Evolutionary conservation across 2,113 vertebrate genomes (phyloP).

Genomic region (Sinocyclocheilus anshuiensis): DNA sequence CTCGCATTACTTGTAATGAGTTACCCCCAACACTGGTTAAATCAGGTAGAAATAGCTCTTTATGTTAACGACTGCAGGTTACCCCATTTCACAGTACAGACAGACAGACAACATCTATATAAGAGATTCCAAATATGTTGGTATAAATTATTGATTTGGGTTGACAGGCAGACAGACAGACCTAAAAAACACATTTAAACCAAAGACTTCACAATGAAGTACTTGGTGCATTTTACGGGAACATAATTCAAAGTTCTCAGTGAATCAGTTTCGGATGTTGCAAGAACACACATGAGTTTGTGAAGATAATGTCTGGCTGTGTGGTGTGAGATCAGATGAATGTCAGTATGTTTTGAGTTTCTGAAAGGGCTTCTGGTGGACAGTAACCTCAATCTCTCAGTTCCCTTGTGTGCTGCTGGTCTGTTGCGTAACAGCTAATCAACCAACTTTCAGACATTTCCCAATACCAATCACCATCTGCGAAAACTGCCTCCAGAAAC

Average conservation of each 20-base stretch:
- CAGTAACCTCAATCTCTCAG: slow-evolving; percentile 39
- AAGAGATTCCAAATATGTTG: too few species aligned
- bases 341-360: not conserved
- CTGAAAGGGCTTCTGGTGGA: slow-evolving; percentile 1
- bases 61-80: not conserved
- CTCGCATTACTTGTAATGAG: too few species aligned
- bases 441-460: slow-evolving; percentile 57
- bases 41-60: not conserved
- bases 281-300: not conserved
- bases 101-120: not conserved
- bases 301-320: not conserved
- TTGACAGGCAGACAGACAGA: not conserved
- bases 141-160: too few species aligned
- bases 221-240: not conserved
- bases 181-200: too few species aligned
- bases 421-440: slow-evolving; percentile 56
- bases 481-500: slow-evolving; percentile 39
- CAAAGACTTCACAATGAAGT: not conserved
- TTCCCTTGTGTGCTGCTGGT: slow-evolving; percentile 34
- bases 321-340: slow-evolving; percentile 14
- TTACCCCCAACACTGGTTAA: not conserved
- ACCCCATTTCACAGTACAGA: not conserved
- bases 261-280: not conserved
- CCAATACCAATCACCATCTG: slow-evolving; percentile 43
- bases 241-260: not conserved